A percentile compares a stretch with the other conserved stretches of the same genome.
Evolutionary conservation across 1,140 invertebrate species (phyloP).

Genomic region (Cydia splendana): DNA sequence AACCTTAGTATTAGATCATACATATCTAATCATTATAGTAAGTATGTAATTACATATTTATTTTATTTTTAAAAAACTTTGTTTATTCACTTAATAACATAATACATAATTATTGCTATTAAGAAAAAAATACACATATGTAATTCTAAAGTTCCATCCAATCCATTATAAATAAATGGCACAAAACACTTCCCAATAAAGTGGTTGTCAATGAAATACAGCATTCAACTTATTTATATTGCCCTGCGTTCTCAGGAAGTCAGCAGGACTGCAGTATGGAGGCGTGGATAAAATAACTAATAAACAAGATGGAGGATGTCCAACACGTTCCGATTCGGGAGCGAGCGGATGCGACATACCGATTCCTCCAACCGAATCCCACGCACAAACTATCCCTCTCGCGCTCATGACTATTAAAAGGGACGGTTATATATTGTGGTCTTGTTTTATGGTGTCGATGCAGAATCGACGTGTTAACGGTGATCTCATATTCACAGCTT

Average conservation of each 20-base stretch:
- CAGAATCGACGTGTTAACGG: slow-evolving; percentile 47
- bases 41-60: no score
- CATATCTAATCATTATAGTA: no score
- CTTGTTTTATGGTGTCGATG: not conserved
- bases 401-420: not conserved
- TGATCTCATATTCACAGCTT: slow-evolving; percentile 48
- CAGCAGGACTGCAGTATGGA: not conserved
- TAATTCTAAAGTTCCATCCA: no score
- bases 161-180: not conserved
- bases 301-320: slow-evolving; percentile 29
- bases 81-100: no score
- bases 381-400: not conserved
- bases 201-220: not conserved
- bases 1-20: no score
- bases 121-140: no score
- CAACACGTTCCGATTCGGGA: slow-evolving; percentile 26
- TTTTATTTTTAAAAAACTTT: no score
- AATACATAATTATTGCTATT: no score
- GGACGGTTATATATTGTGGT: slow-evolving; percentile 5
- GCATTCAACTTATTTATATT: slow-evolving; percentile 3
- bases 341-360: slow-evolving; percentile 11
- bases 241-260: not conserved
- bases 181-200: not conserved
- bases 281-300: slow-evolving; percentile 13
- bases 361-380: not conserved